phyloP scores from a whole-genome alignment of 2,888 invertebrate species.

The Schizaphis graminum region DNA sequence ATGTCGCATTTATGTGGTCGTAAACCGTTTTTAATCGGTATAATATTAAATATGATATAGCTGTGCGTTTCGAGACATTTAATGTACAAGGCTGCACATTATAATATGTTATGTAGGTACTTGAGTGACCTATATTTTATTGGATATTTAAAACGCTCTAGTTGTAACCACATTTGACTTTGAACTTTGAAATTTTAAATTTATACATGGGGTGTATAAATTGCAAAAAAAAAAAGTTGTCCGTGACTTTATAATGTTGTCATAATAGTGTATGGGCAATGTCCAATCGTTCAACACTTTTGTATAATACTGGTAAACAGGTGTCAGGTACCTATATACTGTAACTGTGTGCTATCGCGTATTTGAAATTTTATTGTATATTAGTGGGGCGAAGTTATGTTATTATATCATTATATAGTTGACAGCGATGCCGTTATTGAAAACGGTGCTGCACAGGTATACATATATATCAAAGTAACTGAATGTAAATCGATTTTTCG shows the following conservation, averaged over 20 bases:
- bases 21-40: constrained; percentile 1
- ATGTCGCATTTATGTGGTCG: not conserved
- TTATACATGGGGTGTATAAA: not conserved
- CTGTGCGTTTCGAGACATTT: not conserved
- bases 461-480: not conserved
- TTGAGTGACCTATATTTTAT: not conserved
- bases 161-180: not conserved
- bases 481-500: constrained; percentile 61
- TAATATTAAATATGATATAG: not conserved
- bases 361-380: not conserved
- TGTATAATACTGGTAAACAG: not conserved
- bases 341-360: not conserved
- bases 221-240: not conserved
- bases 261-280: not conserved
- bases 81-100: not conserved
- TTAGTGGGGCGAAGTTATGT: not conserved
- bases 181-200: not conserved
- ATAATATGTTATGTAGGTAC: not conserved
- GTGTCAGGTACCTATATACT: not conserved
- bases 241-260: not conserved
- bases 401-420: not conserved
- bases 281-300: not conserved
- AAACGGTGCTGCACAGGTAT: not conserved
- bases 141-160: not conserved
- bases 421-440: constrained; percentile 23